These are phyloP conservation scores for Tinamus major DNA, from an alignment of 2,797 vertebrate species.

Conservation along the genomic window DNA sequence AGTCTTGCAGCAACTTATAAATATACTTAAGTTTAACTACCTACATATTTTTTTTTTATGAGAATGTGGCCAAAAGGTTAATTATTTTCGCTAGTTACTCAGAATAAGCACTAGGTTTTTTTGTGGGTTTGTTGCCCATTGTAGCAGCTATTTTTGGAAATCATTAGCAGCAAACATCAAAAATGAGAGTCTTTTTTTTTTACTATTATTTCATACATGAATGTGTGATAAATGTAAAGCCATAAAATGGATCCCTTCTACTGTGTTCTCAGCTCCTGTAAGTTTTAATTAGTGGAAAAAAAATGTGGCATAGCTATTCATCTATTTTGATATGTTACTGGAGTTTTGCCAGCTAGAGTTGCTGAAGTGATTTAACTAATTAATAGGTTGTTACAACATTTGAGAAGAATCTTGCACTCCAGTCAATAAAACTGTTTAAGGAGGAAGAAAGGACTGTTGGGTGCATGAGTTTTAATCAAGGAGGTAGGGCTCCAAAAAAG, in stretches of 20 bases:
- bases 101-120: slow-evolving; percentile 4
- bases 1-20: background rate
- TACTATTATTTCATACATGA: background rate
- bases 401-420: slow-evolving; percentile 37
- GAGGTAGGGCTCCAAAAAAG: slow-evolving; percentile 24
- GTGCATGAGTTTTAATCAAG: slow-evolving; percentile 52
- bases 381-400: slow-evolving; percentile 60
- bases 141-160: slow-evolving; percentile 25
- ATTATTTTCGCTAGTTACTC: slow-evolving; percentile 36
- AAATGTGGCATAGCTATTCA: background rate
- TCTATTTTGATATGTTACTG: slow-evolving; percentile 52
- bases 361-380: slow-evolving; percentile 63
- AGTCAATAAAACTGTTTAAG: slow-evolving; percentile 69
- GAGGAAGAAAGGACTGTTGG: slow-evolving; percentile 38
- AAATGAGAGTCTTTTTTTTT: background rate
- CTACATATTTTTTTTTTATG: background rate
- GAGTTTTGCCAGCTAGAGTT: slow-evolving; percentile 38
- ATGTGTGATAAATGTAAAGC: slow-evolving; percentile 43
- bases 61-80: slow-evolving; percentile 32
- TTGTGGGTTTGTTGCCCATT: background rate
- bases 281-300: slow-evolving; percentile 63
- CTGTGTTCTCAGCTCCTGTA: background rate
- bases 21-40: background rate
- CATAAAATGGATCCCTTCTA: background rate
- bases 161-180: slow-evolving; percentile 17